Conservation (phyloP, 2,113 vertebrate genomes). For the Silurus asotus region DNA sequence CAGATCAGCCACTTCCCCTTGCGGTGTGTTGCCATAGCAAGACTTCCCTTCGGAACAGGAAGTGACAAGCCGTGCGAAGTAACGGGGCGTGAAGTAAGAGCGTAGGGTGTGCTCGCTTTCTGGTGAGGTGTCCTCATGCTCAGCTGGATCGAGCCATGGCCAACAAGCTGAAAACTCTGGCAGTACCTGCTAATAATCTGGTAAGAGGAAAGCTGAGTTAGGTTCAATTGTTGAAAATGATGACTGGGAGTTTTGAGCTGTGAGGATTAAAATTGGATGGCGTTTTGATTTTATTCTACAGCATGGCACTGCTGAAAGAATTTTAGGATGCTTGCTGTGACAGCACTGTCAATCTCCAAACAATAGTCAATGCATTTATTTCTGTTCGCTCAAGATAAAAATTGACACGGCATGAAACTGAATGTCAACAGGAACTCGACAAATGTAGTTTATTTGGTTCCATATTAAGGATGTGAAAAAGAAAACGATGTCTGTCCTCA, state of each 20-base stretch:
- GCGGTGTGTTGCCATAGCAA: slow-evolving; percentile 91
- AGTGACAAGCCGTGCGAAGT: slow-evolving; percentile 82
- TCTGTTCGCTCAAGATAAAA: background rate
- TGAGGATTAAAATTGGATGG: background rate
- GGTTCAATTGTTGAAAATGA: too few species aligned
- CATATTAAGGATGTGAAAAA: background rate
- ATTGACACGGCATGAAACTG: background rate
- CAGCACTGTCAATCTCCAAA: background rate
- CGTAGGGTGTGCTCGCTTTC: slow-evolving; percentile 33
- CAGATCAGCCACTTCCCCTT: slow-evolving; percentile 83
- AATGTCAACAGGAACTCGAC: background rate
- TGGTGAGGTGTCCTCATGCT: slow-evolving; percentile 49
- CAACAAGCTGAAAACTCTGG: slow-evolving; percentile 80
- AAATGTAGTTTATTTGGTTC: background rate
- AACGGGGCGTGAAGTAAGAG: slow-evolving; percentile 66
- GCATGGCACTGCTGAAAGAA: background rate
- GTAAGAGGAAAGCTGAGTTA: slow-evolving; percentile 73
- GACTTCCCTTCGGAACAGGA: slow-evolving; percentile 92
- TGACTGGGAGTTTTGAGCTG: background rate
- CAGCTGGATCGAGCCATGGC: slow-evolving; percentile 77
- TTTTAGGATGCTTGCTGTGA: background rate
- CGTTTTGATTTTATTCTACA: background rate
- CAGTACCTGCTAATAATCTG: slow-evolving; percentile 83
- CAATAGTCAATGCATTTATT: background rate
- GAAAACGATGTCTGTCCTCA: background rate